Base-by-base conservation (phyloP, 2,888 invertebrate species). In the Agrochola litura region DNA sequence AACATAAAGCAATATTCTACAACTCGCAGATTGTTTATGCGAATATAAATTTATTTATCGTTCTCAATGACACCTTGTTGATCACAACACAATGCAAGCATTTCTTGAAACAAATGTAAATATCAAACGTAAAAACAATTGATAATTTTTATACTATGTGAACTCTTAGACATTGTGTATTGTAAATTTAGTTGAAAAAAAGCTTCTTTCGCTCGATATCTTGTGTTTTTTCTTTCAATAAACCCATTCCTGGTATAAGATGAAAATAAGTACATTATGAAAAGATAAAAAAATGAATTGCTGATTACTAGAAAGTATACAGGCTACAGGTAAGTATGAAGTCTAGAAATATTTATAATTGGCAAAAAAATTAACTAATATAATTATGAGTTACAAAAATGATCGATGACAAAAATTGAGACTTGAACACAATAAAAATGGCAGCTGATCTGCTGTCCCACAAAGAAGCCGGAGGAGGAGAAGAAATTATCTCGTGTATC, bases 161-260 rank as follows among this genome's bases (percentile, higher is more conserved):
- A 91, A 92, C 93, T 92, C 92, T 92, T 88, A 86, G 83, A 89
- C 89, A 89, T 93, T 94, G 94, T 93, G 92, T 93, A 93, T 92
- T 93, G 92, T 95, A 94, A 93, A 93, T 93, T 94, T 95, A 95
- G 95, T 94, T 95, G 94, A 95, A 95, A 95, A 96, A 95, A 96
- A 95, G 95, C 96, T 96, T 96, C 94, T 92, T 95, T 94, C 93
- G 93, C 94, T 94, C 93, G 91, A 92, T 90, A 90, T 81, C 79
- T 90, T 88, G 91, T 94, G 91, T 94, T 93, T 92, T 94, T 94
- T 92, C 92, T 68, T 91, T 93, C 91, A 89, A 68, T 56, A 43
- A 46, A 67, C 77, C 83, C 72, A 74, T 67, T 73, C 70, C 85
- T 76, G 52, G 68, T 73, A 43, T 3, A 37, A 37, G 0, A 52